Percentiles rank a stretch among this genome's conserved stretches.
phyloP scores from a whole-genome alignment of 2,797 vertebrate genomes.

The Platalea minor region DNA sequence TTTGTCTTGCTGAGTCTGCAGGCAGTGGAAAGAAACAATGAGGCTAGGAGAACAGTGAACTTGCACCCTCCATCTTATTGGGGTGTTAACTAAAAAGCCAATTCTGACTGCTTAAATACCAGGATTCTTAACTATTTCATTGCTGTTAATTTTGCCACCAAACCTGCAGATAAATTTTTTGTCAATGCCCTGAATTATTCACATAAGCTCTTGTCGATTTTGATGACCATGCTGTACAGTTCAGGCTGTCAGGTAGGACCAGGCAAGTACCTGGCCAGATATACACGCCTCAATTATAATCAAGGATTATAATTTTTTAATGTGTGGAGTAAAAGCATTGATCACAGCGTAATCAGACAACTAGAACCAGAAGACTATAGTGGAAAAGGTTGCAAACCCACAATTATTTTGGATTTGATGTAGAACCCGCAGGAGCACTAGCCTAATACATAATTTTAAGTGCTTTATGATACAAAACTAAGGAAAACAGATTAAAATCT shows the following conservation, averaged over 20 bases:
- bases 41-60: background rate
- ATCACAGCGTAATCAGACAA: background rate
- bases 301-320: background rate
- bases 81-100: conserved; percentile 4
- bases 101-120: background rate
- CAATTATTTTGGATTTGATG: background rate
- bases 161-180: background rate
- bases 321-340: background rate
- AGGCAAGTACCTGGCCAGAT: background rate
- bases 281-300: background rate
- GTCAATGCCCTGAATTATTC: background rate
- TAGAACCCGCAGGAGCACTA: background rate
- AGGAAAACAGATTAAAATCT: background rate
- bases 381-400: background rate
- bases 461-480: background rate
- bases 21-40: conserved; percentile 30
- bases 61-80: background rate
- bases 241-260: background rate
- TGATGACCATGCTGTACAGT: background rate
- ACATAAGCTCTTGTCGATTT: background rate
- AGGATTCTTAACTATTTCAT: conserved; percentile 8
- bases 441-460: background rate
- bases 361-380: background rate
- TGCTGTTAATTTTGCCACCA: background rate
- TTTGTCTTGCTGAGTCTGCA: conserved; percentile 53